Percentiles rank a stretch among this genome's conserved stretches.
These are phyloP conservation scores for Cygnus buccinator DNA, from an alignment of 2,113 vertebrate species.

Conservation along the genomic window DNA sequence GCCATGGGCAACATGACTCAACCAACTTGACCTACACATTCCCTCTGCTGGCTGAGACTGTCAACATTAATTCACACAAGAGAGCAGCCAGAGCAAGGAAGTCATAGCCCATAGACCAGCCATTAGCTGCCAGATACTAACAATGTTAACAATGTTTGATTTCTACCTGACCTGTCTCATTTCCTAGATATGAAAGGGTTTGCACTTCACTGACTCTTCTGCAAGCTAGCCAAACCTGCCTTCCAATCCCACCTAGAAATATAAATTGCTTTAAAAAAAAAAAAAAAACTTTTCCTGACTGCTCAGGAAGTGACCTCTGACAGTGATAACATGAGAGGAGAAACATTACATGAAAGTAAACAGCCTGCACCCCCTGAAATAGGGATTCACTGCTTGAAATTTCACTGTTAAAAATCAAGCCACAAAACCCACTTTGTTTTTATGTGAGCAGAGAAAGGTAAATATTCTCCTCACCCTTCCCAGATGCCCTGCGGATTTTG, in stretches of 20 bases:
- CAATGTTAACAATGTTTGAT: not conserved
- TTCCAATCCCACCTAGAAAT: not conserved
- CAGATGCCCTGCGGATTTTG: not conserved
- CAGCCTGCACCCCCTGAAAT: not conserved
- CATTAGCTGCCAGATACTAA: not conserved
- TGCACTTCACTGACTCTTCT: not conserved
- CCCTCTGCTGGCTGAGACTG: not conserved
- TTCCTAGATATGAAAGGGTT: not conserved
- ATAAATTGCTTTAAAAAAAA: not conserved
- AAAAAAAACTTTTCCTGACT: not conserved
- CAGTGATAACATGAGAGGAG: not conserved
- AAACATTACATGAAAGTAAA: constrained; percentile 2
- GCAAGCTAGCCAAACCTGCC: not conserved
- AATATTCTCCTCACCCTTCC: not conserved
- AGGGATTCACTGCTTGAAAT: not conserved
- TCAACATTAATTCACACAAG: not conserved
- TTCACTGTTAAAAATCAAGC: not conserved
- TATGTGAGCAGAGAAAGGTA: not conserved
- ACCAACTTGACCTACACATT: not conserved
- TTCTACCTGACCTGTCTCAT: not conserved
- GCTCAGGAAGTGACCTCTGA: not conserved
- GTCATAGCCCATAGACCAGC: not conserved
- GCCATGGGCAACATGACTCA: not conserved
- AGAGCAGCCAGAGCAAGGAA: not conserved
- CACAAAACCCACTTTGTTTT: not conserved